Evolutionary conservation across 2,113 vertebrate genomes (phyloP), one percentile per base, ranked within the genome.

Genomic region (Neoarius graeffei): DNA sequence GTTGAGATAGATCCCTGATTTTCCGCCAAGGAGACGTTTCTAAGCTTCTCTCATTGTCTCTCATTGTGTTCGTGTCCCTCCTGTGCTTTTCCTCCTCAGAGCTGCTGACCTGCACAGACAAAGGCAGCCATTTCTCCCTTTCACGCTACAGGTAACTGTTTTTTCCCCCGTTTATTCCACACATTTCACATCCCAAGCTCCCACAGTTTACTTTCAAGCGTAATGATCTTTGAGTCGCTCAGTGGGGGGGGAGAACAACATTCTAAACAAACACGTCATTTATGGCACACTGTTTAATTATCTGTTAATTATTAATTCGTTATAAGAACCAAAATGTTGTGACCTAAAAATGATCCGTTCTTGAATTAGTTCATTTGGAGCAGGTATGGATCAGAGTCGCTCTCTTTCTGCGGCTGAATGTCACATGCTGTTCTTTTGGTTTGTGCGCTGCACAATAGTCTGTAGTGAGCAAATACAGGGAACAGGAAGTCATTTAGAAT

Each of bases 31-130:
- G 69, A 57, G 52, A 87, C 89, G 42, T 73, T 88, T 91, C 74
- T 76, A 35, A 25, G 17, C 27, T 74, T 50, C 17, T 76, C 56
- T 86, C 69, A 69, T 88, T 89, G 79, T 59, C 54, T 30, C 85
- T 85, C 84, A 85, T 90, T 90, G 84, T 90, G 81, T 89, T 54
- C 60, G 19, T 60, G 80, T 83, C 89, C 57, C 91, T 77, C 73
- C 71, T 89, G 76, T 91, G 62, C 92, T 87, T 76, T 82, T 91
- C 87, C 69, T 86, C 87, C 57, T 50, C 89, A 97, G 97, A 97
- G 93, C 91, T 97, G 85, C 96, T 97, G 90, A 97, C 96, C 0
- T 97, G 97, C 90, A 92, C 97, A 93, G 95, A 96, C 90, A 94
- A 92, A 90, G 96, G 92, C 90, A 96, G 92, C 89, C 94, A 96